Evolutionary conservation across 2,113 vertebrate species (phyloP).

Genomic region (Gadus macrocephalus): DNA sequence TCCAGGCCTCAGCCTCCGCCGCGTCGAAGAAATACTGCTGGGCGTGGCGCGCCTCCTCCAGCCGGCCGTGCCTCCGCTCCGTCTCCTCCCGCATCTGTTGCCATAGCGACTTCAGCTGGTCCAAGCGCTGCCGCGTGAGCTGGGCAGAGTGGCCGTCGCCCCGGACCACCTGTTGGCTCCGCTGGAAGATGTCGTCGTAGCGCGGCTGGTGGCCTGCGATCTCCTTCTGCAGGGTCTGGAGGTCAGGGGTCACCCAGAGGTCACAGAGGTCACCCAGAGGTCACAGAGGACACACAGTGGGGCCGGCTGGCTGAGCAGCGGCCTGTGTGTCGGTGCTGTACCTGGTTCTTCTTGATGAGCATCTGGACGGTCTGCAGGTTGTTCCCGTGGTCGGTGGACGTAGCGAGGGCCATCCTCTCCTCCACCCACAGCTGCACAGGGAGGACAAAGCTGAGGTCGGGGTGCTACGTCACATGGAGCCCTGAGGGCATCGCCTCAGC

Average conservation of each 20-base stretch:
- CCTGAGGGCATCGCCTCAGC: too few species aligned
- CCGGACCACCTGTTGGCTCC: conserved; percentile 84
- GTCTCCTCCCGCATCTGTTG: conserved; percentile 85
- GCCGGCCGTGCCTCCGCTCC: conserved; percentile 84
- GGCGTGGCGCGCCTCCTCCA: conserved; percentile 90
- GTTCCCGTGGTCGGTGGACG: conserved; percentile 93
- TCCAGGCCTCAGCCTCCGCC: conserved; percentile 96
- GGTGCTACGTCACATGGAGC: too few species aligned
- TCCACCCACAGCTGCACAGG: conserved; percentile 72
- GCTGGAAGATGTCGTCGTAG: conserved; percentile 92
- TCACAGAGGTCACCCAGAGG: background rate
- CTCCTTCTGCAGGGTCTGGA: conserved; percentile 96
- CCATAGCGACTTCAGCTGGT: conserved; percentile 85
- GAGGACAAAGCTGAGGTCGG: conserved; percentile 31
- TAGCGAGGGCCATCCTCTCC: conserved; percentile 92
- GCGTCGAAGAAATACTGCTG: conserved; percentile 99
- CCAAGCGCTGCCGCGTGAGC: conserved; percentile 81
- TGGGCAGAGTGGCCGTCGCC: conserved; percentile 76
- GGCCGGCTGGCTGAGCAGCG: background rate
- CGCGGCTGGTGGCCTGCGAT: conserved; percentile 97
- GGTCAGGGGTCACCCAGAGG: conserved; percentile 2
- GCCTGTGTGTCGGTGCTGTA: conserved; percentile 41
- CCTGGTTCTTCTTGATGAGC: conserved; percentile 99
- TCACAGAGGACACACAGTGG: too few species aligned
- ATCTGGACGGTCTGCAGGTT: conserved; percentile 98